Conservation (phyloP, 2,888 invertebrate genomes). For the Rhaphigaster nebulosa region DNA sequence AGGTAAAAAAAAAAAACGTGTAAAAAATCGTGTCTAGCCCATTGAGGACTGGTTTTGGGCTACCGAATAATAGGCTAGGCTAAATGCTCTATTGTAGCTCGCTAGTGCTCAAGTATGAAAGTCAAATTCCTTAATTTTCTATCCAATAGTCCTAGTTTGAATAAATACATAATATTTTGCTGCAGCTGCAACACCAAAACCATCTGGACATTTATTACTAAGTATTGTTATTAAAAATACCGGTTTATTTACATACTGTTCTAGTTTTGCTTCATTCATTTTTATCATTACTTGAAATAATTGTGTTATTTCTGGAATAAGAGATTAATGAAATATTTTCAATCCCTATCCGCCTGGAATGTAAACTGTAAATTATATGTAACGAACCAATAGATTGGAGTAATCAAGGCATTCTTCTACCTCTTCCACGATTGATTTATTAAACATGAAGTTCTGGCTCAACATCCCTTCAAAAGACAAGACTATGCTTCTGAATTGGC, state of each 20-base stretch:
- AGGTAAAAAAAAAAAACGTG: not conserved
- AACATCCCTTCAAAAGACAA: too few species aligned
- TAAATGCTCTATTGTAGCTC: constrained; percentile 33
- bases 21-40: constrained; percentile 43
- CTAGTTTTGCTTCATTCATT: too few species aligned
- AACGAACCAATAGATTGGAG: too few species aligned
- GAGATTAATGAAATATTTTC: too few species aligned
- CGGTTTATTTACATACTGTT: not conserved
- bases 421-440: too few species aligned
- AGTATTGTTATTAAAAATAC: constrained; percentile 10
- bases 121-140: constrained; percentile 35
- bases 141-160: not conserved
- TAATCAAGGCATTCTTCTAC: too few species aligned
- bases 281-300: not conserved
- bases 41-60: constrained; percentile 33
- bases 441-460: too few species aligned
- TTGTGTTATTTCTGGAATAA: not conserved
- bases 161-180: constrained; percentile 5
- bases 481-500: too few species aligned
- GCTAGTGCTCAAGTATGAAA: not conserved
- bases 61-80: constrained; percentile 27
- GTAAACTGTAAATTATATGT: too few species aligned
- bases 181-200: not conserved
- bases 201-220: not conserved
- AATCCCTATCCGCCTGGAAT: too few species aligned